A percentile compares a stretch with the other conserved stretches of the same genome.
phyloP scores from a whole-genome alignment of 2,888 invertebrate genomes.

The Drosophila kuntzei region DNA sequence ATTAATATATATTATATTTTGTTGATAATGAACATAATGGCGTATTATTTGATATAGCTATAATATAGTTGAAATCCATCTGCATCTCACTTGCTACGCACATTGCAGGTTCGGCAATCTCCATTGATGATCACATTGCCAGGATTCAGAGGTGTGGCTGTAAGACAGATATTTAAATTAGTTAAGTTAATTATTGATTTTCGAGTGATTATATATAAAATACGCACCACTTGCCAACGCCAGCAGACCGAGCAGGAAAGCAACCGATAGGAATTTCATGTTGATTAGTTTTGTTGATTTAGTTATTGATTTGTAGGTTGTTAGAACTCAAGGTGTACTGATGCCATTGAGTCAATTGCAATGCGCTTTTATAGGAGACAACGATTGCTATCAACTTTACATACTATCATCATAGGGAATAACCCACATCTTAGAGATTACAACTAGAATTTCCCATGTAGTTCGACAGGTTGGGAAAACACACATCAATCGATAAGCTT shows the following conservation, averaged over 20 bases:
- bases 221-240: slow-evolving; percentile 72
- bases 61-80: not conserved
- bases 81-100: slow-evolving; percentile 51
- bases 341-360: slow-evolving; percentile 26
- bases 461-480: slow-evolving; percentile 27
- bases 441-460: slow-evolving; percentile 39
- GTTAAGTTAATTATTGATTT: too few relatives aligned
- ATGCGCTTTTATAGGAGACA: slow-evolving; percentile 20
- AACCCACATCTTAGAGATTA: slow-evolving; percentile 30
- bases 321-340: slow-evolving; percentile 32
- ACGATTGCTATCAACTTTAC: slow-evolving; percentile 1
- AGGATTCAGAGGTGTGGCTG: slow-evolving; percentile 66
- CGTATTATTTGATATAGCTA: slow-evolving; percentile 3
- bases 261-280: slow-evolving; percentile 72
- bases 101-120: slow-evolving; percentile 71
- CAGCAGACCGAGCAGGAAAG: slow-evolving; percentile 67
- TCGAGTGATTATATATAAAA: too few relatives aligned
- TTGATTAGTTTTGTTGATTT: slow-evolving; percentile 29
- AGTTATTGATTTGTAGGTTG: slow-evolving; percentile 23
- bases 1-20: slow-evolving; percentile 10
- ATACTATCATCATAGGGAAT: slow-evolving; percentile 45
- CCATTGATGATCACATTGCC: slow-evolving; percentile 74
- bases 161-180: not conserved
- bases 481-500: slow-evolving; percentile 33
- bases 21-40: slow-evolving; percentile 33